A percentile compares a stretch with the other conserved stretches of the same genome.
phyloP scores from a whole-genome alignment of 1,140 invertebrate genomes.

The Zaprionus capensis region DNA sequence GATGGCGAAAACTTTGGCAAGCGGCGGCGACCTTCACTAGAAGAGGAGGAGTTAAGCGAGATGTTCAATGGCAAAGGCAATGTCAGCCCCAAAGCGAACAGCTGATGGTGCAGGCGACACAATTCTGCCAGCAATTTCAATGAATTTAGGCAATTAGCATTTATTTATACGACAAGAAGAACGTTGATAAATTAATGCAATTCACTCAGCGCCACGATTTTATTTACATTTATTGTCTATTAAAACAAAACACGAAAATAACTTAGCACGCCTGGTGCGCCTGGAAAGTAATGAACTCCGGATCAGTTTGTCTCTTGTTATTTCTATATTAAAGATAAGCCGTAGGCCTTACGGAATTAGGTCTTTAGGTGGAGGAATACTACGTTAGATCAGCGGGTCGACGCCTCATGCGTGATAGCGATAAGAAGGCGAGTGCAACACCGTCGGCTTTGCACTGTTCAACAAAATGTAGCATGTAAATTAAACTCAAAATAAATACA shows the following conservation, averaged over 20 bases:
- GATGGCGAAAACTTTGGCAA: constrained; percentile 90
- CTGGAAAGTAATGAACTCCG: constrained; percentile 24
- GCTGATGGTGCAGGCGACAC: constrained; percentile 7
- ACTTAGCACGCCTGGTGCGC: not conserved
- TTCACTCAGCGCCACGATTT: constrained; percentile 24
- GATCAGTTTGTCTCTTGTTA: not conserved
- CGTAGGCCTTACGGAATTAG: constrained; percentile 44
- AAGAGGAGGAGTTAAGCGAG: constrained; percentile 42
- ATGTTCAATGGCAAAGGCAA: constrained; percentile 55
- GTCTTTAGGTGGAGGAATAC: constrained; percentile 30
- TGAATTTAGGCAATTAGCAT: constrained; percentile 71
- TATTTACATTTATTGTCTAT: constrained; percentile 49
- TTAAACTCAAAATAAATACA: not conserved
- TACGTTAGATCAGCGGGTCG: not conserved
- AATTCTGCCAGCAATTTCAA: constrained; percentile 18
- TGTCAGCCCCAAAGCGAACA: not conserved
- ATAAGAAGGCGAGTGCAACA: constrained; percentile 6
- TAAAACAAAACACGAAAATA: constrained; percentile 30
- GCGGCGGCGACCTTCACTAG: constrained; percentile 6
- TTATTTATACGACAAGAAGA: constrained; percentile 26
- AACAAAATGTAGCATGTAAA: not conserved
- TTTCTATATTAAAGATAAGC: constrained; percentile 30
- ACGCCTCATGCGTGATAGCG: constrained; percentile 5
- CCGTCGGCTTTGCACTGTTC: not conserved
- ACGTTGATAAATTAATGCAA: constrained; percentile 39